A percentile compares a stretch with the other conserved stretches of the same genome.
phyloP scores from a whole-genome alignment of 64 coral and sea anemone species.

The Dendrophyllia cribrosa region DNA sequence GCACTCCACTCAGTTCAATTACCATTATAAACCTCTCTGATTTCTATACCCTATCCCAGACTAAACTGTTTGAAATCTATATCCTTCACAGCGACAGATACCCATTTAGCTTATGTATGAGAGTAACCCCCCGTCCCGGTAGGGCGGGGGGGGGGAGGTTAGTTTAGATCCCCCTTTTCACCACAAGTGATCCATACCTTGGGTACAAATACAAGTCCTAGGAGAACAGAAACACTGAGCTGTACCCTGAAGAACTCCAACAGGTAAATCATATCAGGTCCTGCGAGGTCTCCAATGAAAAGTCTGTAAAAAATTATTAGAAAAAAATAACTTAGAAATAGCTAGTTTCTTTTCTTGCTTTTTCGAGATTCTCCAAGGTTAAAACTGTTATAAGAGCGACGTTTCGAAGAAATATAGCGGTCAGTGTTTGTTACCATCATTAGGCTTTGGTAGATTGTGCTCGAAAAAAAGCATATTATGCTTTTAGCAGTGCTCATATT shows the following conservation, averaged over 20 bases:
- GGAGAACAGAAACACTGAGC: conserved; percentile 67
- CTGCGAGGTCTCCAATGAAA: conserved; percentile 83
- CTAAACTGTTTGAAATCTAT: no score
- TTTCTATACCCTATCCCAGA: no score
- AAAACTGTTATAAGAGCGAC: no score
- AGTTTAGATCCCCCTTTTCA: background rate
- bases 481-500: conserved; percentile 79
- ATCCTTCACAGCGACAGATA: no score
- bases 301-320: conserved; percentile 44
- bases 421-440: no score
- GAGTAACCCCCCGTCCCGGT: no score
- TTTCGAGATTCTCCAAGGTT: no score
- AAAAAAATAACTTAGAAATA: background rate
- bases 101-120: no score
- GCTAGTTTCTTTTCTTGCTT: no score
- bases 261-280: conserved; percentile 90
- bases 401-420: background rate
- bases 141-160: background rate
- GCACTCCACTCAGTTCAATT: no score
- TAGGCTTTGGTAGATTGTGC: no score
- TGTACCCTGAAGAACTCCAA: conserved; percentile 93
- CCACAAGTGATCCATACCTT: conserved; percentile 52
- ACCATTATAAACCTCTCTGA: no score
- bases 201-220: conserved; percentile 85
- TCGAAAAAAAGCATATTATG: conserved; percentile 61